Conservation (phyloP, 2,888 invertebrate species). For the Thymelicus lineola region DNA sequence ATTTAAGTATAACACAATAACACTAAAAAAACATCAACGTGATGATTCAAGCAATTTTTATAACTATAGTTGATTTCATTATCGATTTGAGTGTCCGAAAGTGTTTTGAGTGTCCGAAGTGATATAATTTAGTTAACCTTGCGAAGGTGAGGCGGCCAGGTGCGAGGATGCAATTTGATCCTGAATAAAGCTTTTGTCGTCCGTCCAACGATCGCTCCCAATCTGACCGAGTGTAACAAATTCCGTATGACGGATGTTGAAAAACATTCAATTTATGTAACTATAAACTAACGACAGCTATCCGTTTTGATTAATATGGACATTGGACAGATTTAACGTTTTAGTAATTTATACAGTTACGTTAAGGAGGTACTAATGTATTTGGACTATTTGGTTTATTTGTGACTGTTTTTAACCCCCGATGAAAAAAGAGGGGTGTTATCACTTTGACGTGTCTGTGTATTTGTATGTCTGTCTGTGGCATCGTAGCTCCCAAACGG, state of each 20-base stretch:
- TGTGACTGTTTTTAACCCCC: no score
- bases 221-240: constrained; percentile 58
- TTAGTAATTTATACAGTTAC: neutral
- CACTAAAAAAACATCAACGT: no score
- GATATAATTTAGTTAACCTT: constrained; percentile 49
- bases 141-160: constrained; percentile 50
- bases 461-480: no score
- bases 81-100: constrained; percentile 20
- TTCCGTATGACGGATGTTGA: constrained; percentile 52
- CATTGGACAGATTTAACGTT: neutral
- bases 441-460: no score
- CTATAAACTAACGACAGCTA: constrained; percentile 26
- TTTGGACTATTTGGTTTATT: no score
- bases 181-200: constrained; percentile 57
- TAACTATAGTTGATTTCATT: constrained; percentile 17
- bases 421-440: no score
- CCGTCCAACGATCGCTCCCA: constrained; percentile 49
- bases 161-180: constrained; percentile 57
- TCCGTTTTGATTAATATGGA: constrained; percentile 26
- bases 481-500: no score
- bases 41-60: neutral
- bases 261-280: constrained; percentile 33
- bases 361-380: no score
- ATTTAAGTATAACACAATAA: no score
- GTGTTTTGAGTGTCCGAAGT: constrained; percentile 21